These are phyloP conservation scores for Austrolebias charrua DNA, from an alignment of 2,797 vertebrate species.

Conservation along the genomic window DNA sequence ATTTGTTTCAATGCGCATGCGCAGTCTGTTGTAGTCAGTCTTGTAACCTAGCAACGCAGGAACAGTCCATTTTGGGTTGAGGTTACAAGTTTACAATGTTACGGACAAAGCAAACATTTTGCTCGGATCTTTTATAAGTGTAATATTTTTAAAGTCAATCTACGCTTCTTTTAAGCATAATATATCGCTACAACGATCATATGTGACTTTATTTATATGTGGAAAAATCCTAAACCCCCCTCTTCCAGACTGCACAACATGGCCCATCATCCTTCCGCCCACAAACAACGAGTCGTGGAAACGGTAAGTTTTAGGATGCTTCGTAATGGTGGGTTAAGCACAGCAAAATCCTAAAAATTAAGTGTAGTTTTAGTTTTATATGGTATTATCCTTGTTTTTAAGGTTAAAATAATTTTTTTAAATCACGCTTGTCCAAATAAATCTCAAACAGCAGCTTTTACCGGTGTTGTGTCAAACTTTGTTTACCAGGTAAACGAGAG, in stretches of 20 bases:
- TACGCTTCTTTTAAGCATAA: rapidly evolving
- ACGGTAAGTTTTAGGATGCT: conserved; percentile 6
- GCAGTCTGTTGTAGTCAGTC: conserved; percentile 36
- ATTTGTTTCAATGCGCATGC: neutral
- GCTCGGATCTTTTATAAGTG: rapidly evolving
- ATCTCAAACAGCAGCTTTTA: neutral
- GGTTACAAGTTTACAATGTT: rapidly evolving
- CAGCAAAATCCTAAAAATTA: too few species aligned
- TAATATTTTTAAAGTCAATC: rapidly evolving
- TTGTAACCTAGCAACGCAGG: conserved; percentile 73
- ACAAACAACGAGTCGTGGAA: conserved; percentile 46
- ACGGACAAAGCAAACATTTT: neutral
- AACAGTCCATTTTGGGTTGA: conserved; percentile 40
- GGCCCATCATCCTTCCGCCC: conserved; percentile 46
- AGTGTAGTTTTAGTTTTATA: neutral
- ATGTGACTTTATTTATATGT: neutral
- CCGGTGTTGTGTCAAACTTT: too few species aligned
- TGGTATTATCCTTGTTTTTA: neutral
- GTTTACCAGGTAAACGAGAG: too few species aligned
- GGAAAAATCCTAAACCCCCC: conserved; percentile 2
- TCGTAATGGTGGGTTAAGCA: neutral
- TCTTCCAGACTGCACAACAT: neutral
- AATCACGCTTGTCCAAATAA: neutral
- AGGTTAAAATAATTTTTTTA: neutral
- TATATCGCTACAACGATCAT: rapidly evolving